Conservation (phyloP, 1,140 invertebrate species). For the Trichonephila inaurata region DNA sequence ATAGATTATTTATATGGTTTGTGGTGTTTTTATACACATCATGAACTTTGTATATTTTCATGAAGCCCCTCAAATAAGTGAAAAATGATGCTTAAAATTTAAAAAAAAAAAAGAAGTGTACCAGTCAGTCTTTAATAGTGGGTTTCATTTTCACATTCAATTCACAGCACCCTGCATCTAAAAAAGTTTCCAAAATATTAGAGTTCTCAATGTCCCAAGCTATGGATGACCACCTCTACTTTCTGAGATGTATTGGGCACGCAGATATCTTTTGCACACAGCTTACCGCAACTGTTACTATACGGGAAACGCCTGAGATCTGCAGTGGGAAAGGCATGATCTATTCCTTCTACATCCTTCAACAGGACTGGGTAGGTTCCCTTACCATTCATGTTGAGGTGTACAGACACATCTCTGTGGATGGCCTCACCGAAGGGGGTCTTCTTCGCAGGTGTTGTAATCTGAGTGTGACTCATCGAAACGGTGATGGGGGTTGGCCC, state of each 20-base stretch:
- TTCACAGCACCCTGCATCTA: no score
- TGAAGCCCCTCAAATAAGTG: no score
- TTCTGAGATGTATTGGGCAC: not conserved
- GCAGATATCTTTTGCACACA: not conserved
- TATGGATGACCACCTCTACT: constrained; percentile 32
- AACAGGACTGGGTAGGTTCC: not conserved
- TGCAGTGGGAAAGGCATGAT: no score
- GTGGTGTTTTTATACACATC: no score
- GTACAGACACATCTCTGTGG: constrained; percentile 5
- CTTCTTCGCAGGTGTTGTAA: constrained; percentile 27
- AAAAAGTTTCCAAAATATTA: no score
- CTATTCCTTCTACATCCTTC: not conserved
- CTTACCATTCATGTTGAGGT: constrained; percentile 2
- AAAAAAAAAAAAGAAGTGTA: no score
- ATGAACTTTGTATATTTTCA: no score
- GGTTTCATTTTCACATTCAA: no score
- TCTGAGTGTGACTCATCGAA: constrained; percentile 23
- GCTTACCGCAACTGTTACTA: not conserved
- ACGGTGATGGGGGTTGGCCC: not conserved
- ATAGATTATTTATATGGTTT: no score
- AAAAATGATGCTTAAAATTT: no score
- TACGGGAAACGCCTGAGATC: not conserved
- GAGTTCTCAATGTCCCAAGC: not conserved
- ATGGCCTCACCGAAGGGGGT: not conserved
- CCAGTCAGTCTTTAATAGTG: no score